Evolutionary conservation across 2,113 vertebrate genomes (phyloP), one percentile per base, ranked within the genome.

Genomic region (Hippolais icterina): DNA sequence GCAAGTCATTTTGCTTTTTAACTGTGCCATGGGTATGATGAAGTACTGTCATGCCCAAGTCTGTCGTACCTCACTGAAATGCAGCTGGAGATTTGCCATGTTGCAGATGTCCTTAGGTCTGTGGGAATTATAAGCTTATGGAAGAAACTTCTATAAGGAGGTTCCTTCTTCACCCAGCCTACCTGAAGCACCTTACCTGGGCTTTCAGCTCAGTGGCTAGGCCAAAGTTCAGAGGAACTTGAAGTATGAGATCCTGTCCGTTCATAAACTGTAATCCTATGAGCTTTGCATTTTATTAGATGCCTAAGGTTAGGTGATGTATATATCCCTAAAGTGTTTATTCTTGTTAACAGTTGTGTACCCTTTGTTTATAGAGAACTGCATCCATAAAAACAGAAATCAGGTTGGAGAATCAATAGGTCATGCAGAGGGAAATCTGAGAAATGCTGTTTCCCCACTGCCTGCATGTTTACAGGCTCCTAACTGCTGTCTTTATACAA

Each of bases 21-120:
- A 24, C 56, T 3, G 1, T 84, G 21, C 60, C 16, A 2, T 49
- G 31, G 13, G 5, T 60, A 4, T n/a, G 25, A n/a, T 46, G 5
- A 41, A 39, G 29, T 29, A 3, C 22, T 60, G 42, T 54, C 1
- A 0, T 79, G 24, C 29, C 42, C 0, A 2, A 27, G 27, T 57
- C 31, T 49, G 25, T 68, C 37, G 23, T 37, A 15, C 6, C 9
- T 33, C 8, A 4, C 19, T 41, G 44, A 69, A 61, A 57, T 49
- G 41, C 50, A 65, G 25, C 35, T 77, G 14, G 46, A 76, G 37
- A 33, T 8, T 57, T 80, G 53, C 33, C 21, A 2, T 4, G 23
- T 41, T 83, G 46, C 31, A 82, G 44, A 29, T 63, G 11, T 44
- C 3, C 6, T 87, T 49, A 68, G 17, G 12, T n/a, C 31, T 63